Evolutionary conservation across 2,797 vertebrate genomes (phyloP).

Genomic region (Anomalospiza imberbis): DNA sequence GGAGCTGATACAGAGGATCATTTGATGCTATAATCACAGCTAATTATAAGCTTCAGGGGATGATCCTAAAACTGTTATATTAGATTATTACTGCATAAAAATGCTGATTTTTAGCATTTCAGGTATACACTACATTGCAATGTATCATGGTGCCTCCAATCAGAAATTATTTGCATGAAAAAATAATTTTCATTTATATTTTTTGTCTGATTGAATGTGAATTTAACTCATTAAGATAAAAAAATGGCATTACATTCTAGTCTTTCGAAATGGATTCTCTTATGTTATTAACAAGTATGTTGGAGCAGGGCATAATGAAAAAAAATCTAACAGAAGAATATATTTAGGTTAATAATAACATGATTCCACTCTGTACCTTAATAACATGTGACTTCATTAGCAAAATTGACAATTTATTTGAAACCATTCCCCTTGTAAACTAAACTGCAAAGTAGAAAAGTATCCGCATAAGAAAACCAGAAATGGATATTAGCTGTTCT

Average conservation of each 20-base stretch:
- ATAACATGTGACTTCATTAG: background rate
- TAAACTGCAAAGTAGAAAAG: background rate
- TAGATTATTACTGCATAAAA: too few species aligned
- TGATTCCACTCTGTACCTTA: background rate
- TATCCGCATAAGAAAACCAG: background rate
- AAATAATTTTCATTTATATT: background rate
- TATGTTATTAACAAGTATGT: background rate
- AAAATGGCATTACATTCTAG: background rate
- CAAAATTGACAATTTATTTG: background rate
- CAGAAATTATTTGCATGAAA: background rate
- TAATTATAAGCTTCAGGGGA: background rate
- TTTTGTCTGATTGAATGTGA: background rate
- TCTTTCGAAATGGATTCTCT: background rate
- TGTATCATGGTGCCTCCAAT: background rate
- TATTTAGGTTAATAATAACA: background rate
- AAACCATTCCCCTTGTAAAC: background rate
- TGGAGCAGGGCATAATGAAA: background rate
- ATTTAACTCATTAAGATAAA: background rate
- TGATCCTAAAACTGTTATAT: background rate
- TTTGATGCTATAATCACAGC: background rate
- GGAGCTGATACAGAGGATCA: background rate
- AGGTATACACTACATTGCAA: background rate
- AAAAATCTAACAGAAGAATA: background rate
- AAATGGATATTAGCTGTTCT: background rate
- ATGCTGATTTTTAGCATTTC: conserved; percentile 8